These are phyloP conservation scores for Adoxophyes honmai DNA, from an alignment of 1,140 invertebrate genomes.

Conservation along the genomic window DNA sequence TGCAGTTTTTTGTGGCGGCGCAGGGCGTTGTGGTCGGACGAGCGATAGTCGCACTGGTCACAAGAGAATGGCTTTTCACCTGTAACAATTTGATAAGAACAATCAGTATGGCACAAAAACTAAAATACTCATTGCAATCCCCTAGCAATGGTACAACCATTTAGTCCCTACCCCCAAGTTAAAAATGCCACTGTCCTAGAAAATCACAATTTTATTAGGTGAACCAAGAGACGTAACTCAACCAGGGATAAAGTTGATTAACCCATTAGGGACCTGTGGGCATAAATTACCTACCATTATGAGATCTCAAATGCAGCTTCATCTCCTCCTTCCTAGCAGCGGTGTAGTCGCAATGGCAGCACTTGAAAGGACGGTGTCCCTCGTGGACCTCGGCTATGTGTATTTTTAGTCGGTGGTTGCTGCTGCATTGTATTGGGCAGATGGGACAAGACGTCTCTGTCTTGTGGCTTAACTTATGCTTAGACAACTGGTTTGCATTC, in stretches of 20 bases:
- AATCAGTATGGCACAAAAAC: no score
- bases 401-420: conserved; percentile 77
- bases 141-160: no score
- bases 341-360: conserved; percentile 84
- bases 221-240: no score
- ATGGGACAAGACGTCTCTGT: conserved; percentile 78
- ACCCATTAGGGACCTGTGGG: no score
- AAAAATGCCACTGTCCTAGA: no score
- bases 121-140: no score
- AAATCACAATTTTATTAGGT: no score
- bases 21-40: conserved; percentile 89
- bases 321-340: conserved; percentile 80
- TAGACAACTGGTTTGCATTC: conserved; percentile 84
- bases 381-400: conserved; percentile 83
- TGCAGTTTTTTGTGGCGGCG: conserved; percentile 88
- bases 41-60: conserved; percentile 84
- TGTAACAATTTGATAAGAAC: conserved; percentile 48
- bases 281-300: conserved; percentile 77
- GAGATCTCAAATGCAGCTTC: conserved; percentile 85
- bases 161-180: no score
- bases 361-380: conserved; percentile 84
- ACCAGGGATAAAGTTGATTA: no score
- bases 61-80: conserved; percentile 91
- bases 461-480: conserved; percentile 80
- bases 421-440: conserved; percentile 80